Evolutionary conservation across 64 coral and sea anemone species (phyloP).

Genomic region (Dendronephthya gigantea): DNA sequence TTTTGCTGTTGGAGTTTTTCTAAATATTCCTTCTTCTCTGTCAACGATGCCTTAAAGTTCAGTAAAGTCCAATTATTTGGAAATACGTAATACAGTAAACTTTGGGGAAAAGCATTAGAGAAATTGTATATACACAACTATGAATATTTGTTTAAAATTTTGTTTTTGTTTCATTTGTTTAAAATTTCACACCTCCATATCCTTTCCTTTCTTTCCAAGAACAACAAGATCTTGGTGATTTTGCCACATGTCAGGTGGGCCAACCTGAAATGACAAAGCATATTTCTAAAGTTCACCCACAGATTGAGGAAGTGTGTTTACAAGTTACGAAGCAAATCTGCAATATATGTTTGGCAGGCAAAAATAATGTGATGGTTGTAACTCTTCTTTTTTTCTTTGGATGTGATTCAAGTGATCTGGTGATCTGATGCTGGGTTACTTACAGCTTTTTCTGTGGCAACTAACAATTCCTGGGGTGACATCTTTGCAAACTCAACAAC

Average conservation of each 20-base stretch:
- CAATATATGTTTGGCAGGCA: too few relatives aligned
- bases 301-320: too few relatives aligned
- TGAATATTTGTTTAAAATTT: too few relatives aligned
- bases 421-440: slow-evolving; percentile 9
- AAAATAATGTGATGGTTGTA: neutral
- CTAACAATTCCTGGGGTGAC: slow-evolving; percentile 68
- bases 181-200: slow-evolving; percentile 88
- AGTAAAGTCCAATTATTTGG: neutral
- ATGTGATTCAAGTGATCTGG: neutral
- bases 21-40: slow-evolving; percentile 65
- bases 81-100: neutral
- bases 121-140: too few relatives aligned
- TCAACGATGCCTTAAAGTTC: slow-evolving; percentile 50
- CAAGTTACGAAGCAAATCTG: too few relatives aligned
- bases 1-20: slow-evolving; percentile 81
- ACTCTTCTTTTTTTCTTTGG: too few relatives aligned
- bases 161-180: too few relatives aligned
- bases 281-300: too few relatives aligned
- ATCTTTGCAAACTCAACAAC: slow-evolving; percentile 99
- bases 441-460: slow-evolving; percentile 86
- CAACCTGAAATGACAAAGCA: slow-evolving; percentile 50
- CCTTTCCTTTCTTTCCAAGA: slow-evolving; percentile 80
- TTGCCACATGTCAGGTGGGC: slow-evolving; percentile 71
- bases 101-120: too few relatives aligned
- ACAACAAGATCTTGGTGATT: slow-evolving; percentile 74